Evolutionary conservation across 2,797 vertebrate species (phyloP).

Genomic region (Centropyge bicolor): DNA sequence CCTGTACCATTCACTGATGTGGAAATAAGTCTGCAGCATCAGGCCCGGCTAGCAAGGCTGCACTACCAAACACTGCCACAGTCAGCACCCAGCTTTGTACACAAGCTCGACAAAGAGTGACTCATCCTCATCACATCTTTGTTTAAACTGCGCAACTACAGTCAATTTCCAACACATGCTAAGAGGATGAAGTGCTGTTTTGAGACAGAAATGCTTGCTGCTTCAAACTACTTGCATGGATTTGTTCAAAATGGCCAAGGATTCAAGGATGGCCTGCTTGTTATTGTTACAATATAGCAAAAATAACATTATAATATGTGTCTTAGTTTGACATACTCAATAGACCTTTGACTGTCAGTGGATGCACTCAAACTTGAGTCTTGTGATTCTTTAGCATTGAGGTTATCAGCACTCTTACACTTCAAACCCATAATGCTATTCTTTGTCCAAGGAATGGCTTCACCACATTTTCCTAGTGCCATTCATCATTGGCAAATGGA

Average conservation of each 20-base stretch:
- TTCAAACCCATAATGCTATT: neutral
- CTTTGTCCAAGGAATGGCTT: neutral
- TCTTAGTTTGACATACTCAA: neutral
- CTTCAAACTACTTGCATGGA: neutral
- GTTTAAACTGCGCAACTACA: neutral
- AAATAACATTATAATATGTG: neutral
- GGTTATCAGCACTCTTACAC: neutral
- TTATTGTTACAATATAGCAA: neutral
- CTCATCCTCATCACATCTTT: conserved; percentile 15
- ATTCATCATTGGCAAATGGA: neutral
- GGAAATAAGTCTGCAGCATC: conserved; percentile 78
- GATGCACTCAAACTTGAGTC: neutral
- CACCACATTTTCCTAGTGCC: conserved; percentile 3
- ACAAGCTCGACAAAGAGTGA: conserved; percentile 17
- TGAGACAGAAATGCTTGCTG: neutral
- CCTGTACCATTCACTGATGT: conserved; percentile 76
- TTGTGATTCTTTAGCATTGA: neutral
- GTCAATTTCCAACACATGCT: conserved; percentile 21
- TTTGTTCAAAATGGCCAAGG: neutral
- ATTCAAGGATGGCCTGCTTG: neutral
- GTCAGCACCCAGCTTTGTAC: conserved; percentile 33
- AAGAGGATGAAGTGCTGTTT: conserved; percentile 1
- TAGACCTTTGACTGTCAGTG: neutral
- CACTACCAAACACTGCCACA: conserved; percentile 60
- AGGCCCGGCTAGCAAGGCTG: conserved; percentile 56